Base-by-base conservation (phyloP, 23 tunicate genomes). In the Clavelina lepadiformis region DNA sequence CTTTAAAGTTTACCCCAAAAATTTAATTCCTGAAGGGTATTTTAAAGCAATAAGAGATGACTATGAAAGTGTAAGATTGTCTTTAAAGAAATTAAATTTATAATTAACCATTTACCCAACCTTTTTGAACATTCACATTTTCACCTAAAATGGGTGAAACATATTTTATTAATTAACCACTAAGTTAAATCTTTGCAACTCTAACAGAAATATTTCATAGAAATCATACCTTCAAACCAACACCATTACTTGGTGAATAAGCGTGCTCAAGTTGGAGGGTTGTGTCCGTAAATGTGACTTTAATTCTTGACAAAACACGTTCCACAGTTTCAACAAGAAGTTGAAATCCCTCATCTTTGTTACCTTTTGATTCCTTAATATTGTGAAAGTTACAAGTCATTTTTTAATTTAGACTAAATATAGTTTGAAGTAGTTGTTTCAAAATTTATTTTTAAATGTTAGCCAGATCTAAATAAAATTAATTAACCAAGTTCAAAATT, bases 281-380 rank as follows among this genome's bases (percentile, higher is more conserved):
- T 13, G 73, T 77, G 26, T 91, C 85, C 28, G 74, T 35, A 55
- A 91, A 57, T 46, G 71, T 75, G 6, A 91, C 75, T 56, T 83
- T 73, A 5, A 82, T 71, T 41, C 79, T 68, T 0, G 93, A 56
- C n/a, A 91, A 65, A 59, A 91, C 74, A 45, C 28, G 77, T 61
- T 91, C 98, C 46, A 91, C 77, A 18, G 74, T 51, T 51, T 73
- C 56, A 3, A 92, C 76, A 38, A 82, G 68, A 3, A 79, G 47
- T 31, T 91, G 86, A n/a, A 91, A 73, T 0, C 98, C 98, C 57
- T 82, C 98, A 67, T n/a, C n/a, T n/a, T n/a, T 60, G 54, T 3
- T 13, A 58, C 46, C 15, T 11, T 15, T 41, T 11, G 15, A 15
- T 41, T 11, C 49, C 11, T 41, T 11, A 41, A 41, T 11, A 11